Percentiles rank a stretch among this genome's conserved stretches.
Conservation (phyloP, 2,113 vertebrate species). For the Mormyrus lacerda region DNA sequence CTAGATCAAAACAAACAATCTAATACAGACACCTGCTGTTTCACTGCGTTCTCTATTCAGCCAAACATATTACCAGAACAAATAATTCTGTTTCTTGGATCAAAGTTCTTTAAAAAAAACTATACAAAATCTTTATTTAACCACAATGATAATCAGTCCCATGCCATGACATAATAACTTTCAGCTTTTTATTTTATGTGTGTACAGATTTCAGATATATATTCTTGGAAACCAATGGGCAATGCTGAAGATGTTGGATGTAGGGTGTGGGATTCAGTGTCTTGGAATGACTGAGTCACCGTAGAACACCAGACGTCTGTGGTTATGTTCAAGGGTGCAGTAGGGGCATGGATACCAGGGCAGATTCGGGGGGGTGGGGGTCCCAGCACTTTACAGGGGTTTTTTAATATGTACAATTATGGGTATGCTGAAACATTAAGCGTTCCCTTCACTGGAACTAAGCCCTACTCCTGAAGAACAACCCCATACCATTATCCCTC, state of each 20-base stretch:
- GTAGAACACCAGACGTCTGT: background rate
- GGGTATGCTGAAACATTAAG: no score
- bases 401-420: background rate
- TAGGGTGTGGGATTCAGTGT: background rate
- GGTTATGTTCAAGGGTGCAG: background rate
- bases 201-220: background rate
- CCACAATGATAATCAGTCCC: background rate
- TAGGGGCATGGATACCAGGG: background rate
- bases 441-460: no score
- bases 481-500: no score
- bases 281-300: background rate
- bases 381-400: background rate
- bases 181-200: background rate
- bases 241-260: background rate
- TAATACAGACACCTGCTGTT: slow-evolving; percentile 3
- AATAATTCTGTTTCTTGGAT: background rate
- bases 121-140: background rate
- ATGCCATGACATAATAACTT: background rate
- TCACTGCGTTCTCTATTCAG: background rate
- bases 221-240: background rate
- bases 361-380: background rate
- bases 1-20: slow-evolving; percentile 19
- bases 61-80: background rate
- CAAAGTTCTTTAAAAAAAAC: background rate
- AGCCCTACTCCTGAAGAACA: no score